Percentiles rank a stretch among this genome's conserved stretches.
phyloP scores from a whole-genome alignment of 1,140 invertebrate species.

The Solen grandis region DNA sequence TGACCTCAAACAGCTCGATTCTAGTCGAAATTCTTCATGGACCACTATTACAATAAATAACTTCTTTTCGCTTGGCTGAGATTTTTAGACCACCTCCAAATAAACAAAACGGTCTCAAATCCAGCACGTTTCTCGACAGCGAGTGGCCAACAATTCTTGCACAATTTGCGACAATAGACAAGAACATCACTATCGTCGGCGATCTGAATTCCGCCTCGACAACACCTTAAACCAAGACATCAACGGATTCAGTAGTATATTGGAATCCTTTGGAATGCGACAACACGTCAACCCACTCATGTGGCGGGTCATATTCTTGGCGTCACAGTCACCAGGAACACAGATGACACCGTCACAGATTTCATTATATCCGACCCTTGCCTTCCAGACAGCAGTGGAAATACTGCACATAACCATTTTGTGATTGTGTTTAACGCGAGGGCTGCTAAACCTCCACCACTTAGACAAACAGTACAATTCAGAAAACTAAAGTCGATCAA shows the following conservation, averaged over 20 bases:
- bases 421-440: not conserved
- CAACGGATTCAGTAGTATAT: not conserved
- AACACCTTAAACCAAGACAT: not conserved
- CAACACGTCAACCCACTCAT: slow-evolving; percentile 36
- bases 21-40: no score
- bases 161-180: slow-evolving; percentile 17
- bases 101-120: slow-evolving; percentile 7
- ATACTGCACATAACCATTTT: slow-evolving; percentile 4
- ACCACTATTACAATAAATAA: slow-evolving; percentile 9
- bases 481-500: slow-evolving; percentile 16
- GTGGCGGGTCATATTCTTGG: slow-evolving; percentile 15
- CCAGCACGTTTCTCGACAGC: slow-evolving; percentile 1
- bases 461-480: slow-evolving; percentile 13
- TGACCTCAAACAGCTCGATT: no score
- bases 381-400: slow-evolving; percentile 14
- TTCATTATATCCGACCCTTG: slow-evolving; percentile 7
- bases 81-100: not conserved
- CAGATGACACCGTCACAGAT: slow-evolving; percentile 1
- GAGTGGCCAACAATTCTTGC: slow-evolving; percentile 26
- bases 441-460: slow-evolving; percentile 1
- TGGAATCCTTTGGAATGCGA: slow-evolving; percentile 14
- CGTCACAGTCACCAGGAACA: slow-evolving; percentile 27
- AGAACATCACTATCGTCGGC: slow-evolving; percentile 26
- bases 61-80: slow-evolving; percentile 24
- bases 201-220: slow-evolving; percentile 37